phyloP scores from a whole-genome alignment of 2,797 vertebrate species.

The Bovichtus variegatus region DNA sequence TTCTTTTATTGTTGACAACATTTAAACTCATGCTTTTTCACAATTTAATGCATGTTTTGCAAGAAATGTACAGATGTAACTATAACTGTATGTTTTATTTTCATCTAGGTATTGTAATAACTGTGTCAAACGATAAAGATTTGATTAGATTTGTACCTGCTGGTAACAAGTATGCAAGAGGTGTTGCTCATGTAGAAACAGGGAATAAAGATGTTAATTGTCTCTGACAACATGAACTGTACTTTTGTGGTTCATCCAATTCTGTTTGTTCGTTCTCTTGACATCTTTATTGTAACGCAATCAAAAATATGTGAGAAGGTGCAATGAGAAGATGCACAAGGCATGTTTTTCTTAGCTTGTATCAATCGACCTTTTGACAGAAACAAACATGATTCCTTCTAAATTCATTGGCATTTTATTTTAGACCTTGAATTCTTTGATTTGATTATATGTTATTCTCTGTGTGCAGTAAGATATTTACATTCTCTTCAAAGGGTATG shows the following conservation, averaged over 20 bases:
- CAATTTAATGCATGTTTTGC: background rate
- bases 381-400: background rate
- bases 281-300: background rate
- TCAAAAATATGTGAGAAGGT: background rate
- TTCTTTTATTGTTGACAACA: slow-evolving; percentile 15
- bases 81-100: slow-evolving; percentile 31
- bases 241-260: background rate
- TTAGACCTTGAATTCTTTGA: background rate
- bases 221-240: slow-evolving; percentile 10
- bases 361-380: background rate
- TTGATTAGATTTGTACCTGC: slow-evolving; percentile 22
- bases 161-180: slow-evolving; percentile 14
- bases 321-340: background rate
- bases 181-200: slow-evolving; percentile 43
- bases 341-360: background rate
- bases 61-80: slow-evolving; percentile 22
- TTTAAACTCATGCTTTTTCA: slow-evolving; percentile 15
- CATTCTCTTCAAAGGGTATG: background rate
- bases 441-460: background rate
- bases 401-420: background rate
- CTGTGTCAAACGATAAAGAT: background rate
- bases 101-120: slow-evolving; percentile 22
- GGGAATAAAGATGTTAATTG: slow-evolving; percentile 49
- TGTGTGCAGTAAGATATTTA: background rate
- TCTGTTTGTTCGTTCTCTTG: background rate